Percentiles rank a stretch among this genome's conserved stretches.
Evolutionary conservation across 2,888 invertebrate species (phyloP).

Genomic region (Caenorhabditis virilis): DNA sequence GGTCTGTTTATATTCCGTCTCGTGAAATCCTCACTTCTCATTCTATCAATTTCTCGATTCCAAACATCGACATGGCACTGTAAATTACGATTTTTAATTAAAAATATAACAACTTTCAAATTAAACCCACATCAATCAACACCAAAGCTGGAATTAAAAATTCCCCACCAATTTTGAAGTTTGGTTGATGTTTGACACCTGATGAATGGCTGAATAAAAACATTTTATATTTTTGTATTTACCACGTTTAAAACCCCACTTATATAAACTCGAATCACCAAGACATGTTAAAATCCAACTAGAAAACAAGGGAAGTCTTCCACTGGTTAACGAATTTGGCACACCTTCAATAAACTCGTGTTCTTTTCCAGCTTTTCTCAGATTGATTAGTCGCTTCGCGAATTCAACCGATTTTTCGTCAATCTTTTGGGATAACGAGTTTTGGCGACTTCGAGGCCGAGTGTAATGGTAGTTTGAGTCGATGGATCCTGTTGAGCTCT

Average conservation of each 20-base stretch:
- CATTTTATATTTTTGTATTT: background rate
- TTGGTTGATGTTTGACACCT: slow-evolving; percentile 87
- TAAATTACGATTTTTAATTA: slow-evolving; percentile 8
- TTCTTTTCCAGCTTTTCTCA: slow-evolving; percentile 15
- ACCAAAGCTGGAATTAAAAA: slow-evolving; percentile 93
- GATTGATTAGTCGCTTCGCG: slow-evolving; percentile 12
- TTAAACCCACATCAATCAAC: slow-evolving; percentile 37
- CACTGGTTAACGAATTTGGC: slow-evolving; percentile 80
- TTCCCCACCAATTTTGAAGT: slow-evolving; percentile 86
- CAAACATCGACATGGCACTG: slow-evolving; percentile 28
- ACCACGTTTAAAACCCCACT: slow-evolving; percentile 8
- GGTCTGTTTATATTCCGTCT: slow-evolving; percentile 9
- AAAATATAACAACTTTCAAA: slow-evolving; percentile 7
- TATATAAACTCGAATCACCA: slow-evolving; percentile 87
- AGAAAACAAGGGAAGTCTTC: slow-evolving; percentile 82
- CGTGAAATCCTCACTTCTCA: slow-evolving; percentile 25
- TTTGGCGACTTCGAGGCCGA: slow-evolving; percentile 7
- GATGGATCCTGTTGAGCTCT: slow-evolving; percentile 1
- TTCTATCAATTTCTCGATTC: slow-evolving; percentile 34
- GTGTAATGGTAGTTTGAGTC: slow-evolving; percentile 2
- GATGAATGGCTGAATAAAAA: slow-evolving; percentile 37
- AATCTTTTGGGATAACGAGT: background rate
- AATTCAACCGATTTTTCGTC: background rate
- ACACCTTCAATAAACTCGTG: slow-evolving; percentile 82
- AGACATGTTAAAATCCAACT: slow-evolving; percentile 89